A percentile compares a stretch with the other conserved stretches of the same genome.
Conservation (phyloP, 2,797 vertebrate species). For the Spinibarbus caldwelli region DNA sequence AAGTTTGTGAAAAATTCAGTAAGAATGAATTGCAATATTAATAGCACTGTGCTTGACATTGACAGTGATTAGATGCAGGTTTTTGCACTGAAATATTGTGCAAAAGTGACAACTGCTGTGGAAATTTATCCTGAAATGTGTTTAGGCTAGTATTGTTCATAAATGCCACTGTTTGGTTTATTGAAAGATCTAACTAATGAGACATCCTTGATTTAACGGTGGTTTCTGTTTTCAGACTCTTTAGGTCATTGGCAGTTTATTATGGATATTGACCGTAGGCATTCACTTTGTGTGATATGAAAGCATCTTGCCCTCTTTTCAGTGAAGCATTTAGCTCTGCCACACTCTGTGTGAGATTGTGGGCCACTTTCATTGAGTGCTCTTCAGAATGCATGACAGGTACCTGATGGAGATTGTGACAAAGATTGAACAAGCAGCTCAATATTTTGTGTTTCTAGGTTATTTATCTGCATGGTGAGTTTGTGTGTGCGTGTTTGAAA, state of each 20-base stretch:
- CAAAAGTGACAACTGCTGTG: background rate
- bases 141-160: background rate
- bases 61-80: slow-evolving; percentile 19
- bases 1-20: background rate
- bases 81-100: slow-evolving; percentile 9
- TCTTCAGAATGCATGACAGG: slow-evolving; percentile 34
- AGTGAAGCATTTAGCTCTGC: slow-evolving; percentile 39
- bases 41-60: slow-evolving; percentile 6
- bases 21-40: slow-evolving; percentile 1
- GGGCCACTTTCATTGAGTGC: slow-evolving; percentile 32
- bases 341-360: slow-evolving; percentile 28
- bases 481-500: background rate
- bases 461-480: slow-evolving; percentile 45
- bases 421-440: slow-evolving; percentile 27
- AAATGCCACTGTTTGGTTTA: background rate
- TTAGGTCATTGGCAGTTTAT: slow-evolving; percentile 10
- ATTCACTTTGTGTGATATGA: slow-evolving; percentile 13
- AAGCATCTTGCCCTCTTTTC: slow-evolving; percentile 24
- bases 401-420: slow-evolving; percentile 39
- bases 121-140: background rate
- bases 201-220: background rate
- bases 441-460: slow-evolving; percentile 39
- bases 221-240: background rate
- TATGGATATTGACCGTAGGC: background rate
- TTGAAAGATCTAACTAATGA: background rate